phyloP scores from a whole-genome alignment of 2,888 invertebrate species.

The Physocephala rufipes region DNA sequence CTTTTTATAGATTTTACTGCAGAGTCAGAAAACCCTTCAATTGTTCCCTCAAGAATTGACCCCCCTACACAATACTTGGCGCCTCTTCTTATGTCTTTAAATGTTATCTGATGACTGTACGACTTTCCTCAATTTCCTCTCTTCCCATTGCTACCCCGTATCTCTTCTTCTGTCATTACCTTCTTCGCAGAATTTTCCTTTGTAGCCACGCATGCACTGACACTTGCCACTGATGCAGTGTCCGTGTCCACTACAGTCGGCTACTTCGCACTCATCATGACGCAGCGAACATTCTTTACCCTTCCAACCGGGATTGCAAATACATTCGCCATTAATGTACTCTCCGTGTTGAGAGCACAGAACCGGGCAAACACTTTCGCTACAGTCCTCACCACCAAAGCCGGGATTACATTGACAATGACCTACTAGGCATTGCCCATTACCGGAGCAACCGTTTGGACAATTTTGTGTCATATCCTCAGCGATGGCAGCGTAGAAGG shows the following conservation, averaged over 20 bases:
- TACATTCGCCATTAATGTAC: conserved; percentile 95
- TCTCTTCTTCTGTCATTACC: conserved; percentile 67
- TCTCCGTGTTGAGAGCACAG: conserved; percentile 96
- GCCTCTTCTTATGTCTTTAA: too few species aligned
- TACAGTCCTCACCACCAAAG: conserved; percentile 95
- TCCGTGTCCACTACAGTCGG: conserved; percentile 96
- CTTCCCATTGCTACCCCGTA: neutral
- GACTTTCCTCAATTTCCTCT: too few species aligned
- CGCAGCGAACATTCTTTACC: conserved; percentile 95
- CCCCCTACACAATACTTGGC: too few species aligned
- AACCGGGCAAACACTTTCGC: conserved; percentile 97
- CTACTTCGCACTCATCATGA: conserved; percentile 95
- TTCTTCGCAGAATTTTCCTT: conserved; percentile 93
- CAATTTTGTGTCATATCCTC: conserved; percentile 96
- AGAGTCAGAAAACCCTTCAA: too few species aligned
- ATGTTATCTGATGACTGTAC: too few species aligned
- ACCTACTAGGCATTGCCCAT: conserved; percentile 94
- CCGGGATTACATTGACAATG: conserved; percentile 97
- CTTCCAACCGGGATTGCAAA: conserved; percentile 98
- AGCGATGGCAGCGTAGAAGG: conserved; percentile 83
- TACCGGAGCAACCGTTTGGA: conserved; percentile 94
- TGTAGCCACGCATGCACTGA: conserved; percentile 92
- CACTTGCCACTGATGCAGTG: conserved; percentile 96
- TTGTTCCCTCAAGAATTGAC: too few species aligned
- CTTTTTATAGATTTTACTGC: too few species aligned